These are phyloP conservation scores for Ophion ventricosus DNA, from an alignment of 2,888 invertebrate species.

Conservation along the genomic window DNA sequence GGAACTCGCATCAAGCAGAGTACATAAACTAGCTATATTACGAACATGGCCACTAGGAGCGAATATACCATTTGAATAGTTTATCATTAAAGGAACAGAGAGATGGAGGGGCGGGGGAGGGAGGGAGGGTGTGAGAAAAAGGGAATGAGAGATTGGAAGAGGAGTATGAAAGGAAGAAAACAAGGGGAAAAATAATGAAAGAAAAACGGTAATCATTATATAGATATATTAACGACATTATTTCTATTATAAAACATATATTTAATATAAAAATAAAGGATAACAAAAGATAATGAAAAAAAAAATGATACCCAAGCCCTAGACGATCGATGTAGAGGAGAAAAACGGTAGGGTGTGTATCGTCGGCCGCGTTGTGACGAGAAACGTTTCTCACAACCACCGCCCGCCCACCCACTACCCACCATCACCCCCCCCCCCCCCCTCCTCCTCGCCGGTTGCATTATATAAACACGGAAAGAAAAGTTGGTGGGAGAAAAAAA, in stretches of 20 bases:
- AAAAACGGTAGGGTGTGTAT: slow-evolving; percentile 55
- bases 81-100: slow-evolving; percentile 76
- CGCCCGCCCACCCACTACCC: no score
- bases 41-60: slow-evolving; percentile 80
- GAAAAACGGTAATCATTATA: slow-evolving; percentile 80
- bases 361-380: slow-evolving; percentile 13
- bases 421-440: neutral
- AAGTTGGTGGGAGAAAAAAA: neutral
- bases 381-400: slow-evolving; percentile 9
- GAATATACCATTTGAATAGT: slow-evolving; percentile 81
- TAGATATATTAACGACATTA: slow-evolving; percentile 81
- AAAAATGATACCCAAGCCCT: slow-evolving; percentile 66
- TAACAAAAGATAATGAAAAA: slow-evolving; percentile 69
- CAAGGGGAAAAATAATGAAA: slow-evolving; percentile 57
- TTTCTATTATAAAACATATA: slow-evolving; percentile 82
- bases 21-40: slow-evolving; percentile 75
- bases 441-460: slow-evolving; percentile 8
- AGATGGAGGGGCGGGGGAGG: slow-evolving; percentile 26
- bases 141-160: slow-evolving; percentile 49
- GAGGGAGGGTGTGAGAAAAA: slow-evolving; percentile 32
- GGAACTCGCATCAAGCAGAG: slow-evolving; percentile 78
- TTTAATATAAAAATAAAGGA: slow-evolving; percentile 80
- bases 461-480: slow-evolving; percentile 26
- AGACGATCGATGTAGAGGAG: slow-evolving; percentile 74
- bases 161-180: slow-evolving; percentile 43